Evolutionary conservation across 92 coral and sea anemone genomes (phyloP), one percentile per base, ranked within the genome.

Genomic region (Micromussa lordhowensis): DNA sequence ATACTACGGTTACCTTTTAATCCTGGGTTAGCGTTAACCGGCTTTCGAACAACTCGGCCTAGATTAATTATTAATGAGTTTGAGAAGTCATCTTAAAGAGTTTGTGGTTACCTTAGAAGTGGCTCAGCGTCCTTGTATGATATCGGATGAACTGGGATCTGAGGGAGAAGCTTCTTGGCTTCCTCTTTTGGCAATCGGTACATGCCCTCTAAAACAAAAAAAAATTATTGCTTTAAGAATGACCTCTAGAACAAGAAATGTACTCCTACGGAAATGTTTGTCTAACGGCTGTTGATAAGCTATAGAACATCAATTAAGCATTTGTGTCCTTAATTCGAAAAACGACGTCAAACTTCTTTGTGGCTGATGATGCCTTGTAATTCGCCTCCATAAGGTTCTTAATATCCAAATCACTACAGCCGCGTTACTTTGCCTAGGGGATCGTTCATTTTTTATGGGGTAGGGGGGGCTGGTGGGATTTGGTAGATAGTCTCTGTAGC

Each of bases 101-200:
- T n/a, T n/a, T n/a, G 16, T 26, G 26, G n/a, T 82, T 87, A 95
- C 98, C 93, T 92, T 36, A 95, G 79, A 36, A 95, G 91, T 4
- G 96, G 96, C 63, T 88, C 92, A 5, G 95, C 96, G 66, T 95
- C 98, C 35, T 87, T 77, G 75, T 94, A 95, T 19, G 96, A 92
- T 83, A 95, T 94, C 3, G 98, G 96, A 21, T 93, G 96, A 21
- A 91, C 85, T 17, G 95, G 98, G 80, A 95, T 95, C 89, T 88
- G 95, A 15, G 98, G 98, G 24, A 95, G 87, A 1, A 84, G 85
- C 68, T 95, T 87, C 86, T 92, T 88, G 53, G 95, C 95, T 31
- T 94, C 94, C 26, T 95, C 94, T 38, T 94, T 63, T 12, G 98
- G 94, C 38, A 94, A 75, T 72, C 95, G 92, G 72, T 95, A 94